A percentile compares a stretch with the other conserved stretches of the same genome.
Evolutionary conservation across 2,888 invertebrate species (phyloP).

Genomic region (Candidula unifasciata): DNA sequence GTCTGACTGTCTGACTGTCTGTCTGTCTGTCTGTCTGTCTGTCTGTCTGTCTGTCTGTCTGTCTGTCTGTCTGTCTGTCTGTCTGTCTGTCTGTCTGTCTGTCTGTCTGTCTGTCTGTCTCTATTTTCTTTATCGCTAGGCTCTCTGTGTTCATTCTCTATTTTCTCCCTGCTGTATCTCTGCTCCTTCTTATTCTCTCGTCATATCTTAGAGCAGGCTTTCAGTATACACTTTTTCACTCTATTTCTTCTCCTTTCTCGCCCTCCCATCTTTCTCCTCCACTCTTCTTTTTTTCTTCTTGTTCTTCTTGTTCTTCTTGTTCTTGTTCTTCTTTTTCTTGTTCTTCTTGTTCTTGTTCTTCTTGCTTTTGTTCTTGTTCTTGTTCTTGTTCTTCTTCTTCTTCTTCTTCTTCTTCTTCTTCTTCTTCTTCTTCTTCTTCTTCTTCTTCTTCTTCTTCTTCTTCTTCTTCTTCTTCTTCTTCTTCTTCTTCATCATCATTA

Average conservation of each 20-base stretch:
- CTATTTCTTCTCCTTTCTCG: background rate
- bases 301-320: background rate
- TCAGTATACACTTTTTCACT: background rate
- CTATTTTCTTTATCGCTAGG: no score
- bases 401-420: background rate
- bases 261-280: background rate
- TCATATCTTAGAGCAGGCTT: background rate
- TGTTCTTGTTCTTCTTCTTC: background rate
- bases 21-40: background rate
- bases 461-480: background rate
- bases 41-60: slow-evolving; percentile 3
- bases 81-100: background rate
- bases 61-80: background rate
- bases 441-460: background rate
- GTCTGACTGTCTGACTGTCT: slow-evolving; percentile 12
- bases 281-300: background rate
- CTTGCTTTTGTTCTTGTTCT: no score
- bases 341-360: background rate
- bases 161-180: no score
- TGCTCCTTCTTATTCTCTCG: no score
- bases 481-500: background rate
- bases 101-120: no score
- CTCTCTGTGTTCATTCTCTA: no score
- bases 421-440: background rate
- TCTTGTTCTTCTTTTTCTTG: background rate